Conservation (phyloP, 2,797 vertebrate genomes). For the Enteromius viviparus region DNA sequence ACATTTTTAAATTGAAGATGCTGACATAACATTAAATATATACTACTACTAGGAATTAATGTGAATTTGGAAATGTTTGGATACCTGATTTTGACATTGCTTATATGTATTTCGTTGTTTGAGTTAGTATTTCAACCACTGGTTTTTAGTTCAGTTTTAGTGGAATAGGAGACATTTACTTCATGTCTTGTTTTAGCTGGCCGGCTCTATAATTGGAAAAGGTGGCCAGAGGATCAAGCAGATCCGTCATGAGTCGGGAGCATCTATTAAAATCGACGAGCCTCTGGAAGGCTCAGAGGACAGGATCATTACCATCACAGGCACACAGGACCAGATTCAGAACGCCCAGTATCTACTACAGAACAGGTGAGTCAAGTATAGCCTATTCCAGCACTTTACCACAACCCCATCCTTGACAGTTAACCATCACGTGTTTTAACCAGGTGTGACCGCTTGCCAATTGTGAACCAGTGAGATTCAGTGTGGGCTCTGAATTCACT, state of each 20-base stretch:
- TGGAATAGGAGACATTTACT: not conserved
- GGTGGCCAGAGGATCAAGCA: slow-evolving; percentile 98
- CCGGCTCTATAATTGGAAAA: slow-evolving; percentile 98
- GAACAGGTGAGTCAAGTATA: slow-evolving; percentile 88
- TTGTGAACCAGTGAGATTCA: not conserved
- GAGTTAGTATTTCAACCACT: not conserved
- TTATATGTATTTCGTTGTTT: not conserved
- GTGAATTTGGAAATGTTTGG: not conserved
- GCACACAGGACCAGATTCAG: slow-evolving; percentile 99
- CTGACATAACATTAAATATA: too few species aligned
- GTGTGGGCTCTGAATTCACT: not conserved
- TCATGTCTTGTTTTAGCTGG: slow-evolving; percentile 78
- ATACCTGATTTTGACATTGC: not conserved
- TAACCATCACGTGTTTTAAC: not conserved
- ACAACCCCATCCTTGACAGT: not conserved
- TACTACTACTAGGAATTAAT: not conserved
- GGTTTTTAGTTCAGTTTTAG: not conserved
- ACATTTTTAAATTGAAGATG: too few species aligned
- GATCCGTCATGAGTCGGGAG: slow-evolving; percentile 97
- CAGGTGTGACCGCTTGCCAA: not conserved
- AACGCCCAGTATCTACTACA: slow-evolving; percentile 99
- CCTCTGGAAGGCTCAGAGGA: slow-evolving; percentile 98
- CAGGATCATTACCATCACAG: slow-evolving; percentile 97
- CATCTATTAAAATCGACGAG: slow-evolving; percentile 98
- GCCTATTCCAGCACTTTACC: not conserved